These are phyloP conservation scores for Rhingia rostrata DNA, from an alignment of 2,888 invertebrate genomes.

Conservation along the genomic window DNA sequence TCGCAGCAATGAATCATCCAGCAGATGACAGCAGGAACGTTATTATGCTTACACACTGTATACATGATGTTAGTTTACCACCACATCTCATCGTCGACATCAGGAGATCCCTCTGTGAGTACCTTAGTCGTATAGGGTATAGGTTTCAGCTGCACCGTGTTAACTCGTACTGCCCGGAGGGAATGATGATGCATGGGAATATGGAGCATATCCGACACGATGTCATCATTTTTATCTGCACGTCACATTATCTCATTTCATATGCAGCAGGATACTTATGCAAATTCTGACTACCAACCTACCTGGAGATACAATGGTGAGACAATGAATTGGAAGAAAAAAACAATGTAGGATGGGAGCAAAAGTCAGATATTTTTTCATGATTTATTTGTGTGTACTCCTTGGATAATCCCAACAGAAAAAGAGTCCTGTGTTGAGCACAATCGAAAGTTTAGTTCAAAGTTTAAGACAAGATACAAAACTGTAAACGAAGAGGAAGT, in stretches of 20 bases:
- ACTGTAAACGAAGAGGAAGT: constrained; percentile 5
- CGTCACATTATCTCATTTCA: constrained; percentile 63
- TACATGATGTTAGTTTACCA: constrained; percentile 43
- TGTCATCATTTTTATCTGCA: constrained; percentile 70
- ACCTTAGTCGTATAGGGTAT: background rate
- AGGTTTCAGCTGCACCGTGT: constrained; percentile 45
- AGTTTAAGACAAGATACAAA: constrained; percentile 29
- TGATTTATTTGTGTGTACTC: background rate
- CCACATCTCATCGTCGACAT: background rate
- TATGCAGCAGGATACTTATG: constrained; percentile 57
- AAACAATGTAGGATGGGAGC: background rate
- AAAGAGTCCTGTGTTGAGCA: constrained; percentile 21
- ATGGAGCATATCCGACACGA: constrained; percentile 62
- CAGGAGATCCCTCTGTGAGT: constrained; percentile 29
- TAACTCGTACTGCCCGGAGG: constrained; percentile 55
- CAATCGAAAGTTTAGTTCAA: constrained; percentile 36
- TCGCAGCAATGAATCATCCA: constrained; percentile 62
- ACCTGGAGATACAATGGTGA: constrained; percentile 17
- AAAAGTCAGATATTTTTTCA: background rate
- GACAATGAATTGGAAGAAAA: constrained; percentile 20
- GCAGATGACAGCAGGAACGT: constrained; percentile 56
- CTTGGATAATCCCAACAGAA: constrained; percentile 15
- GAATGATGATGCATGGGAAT: constrained; percentile 44
- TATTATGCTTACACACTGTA: constrained; percentile 53
- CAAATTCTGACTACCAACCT: constrained; percentile 45